Evolutionary conservation across 2,888 invertebrate species (phyloP).

Genomic region (Drosophila mercatorum): DNA sequence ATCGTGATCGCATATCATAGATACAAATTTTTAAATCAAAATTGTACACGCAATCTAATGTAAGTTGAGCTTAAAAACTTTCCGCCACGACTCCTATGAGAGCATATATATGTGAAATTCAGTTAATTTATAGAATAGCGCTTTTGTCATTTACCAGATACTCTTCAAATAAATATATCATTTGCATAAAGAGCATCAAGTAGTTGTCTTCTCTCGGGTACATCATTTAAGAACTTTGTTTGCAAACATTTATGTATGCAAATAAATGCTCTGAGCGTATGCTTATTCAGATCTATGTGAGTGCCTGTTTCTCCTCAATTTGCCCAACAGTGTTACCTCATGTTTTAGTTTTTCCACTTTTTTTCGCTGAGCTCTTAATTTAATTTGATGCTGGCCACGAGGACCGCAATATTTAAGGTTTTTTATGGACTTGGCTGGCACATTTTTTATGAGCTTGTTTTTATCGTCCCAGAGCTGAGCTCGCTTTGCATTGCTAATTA

Average conservation of each 20-base stretch:
- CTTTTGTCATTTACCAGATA: too few relatives aligned
- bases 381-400: slow-evolving; percentile 42
- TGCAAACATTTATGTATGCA: slow-evolving; percentile 28
- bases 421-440: slow-evolving; percentile 25
- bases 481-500: slow-evolving; percentile 76
- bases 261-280: slow-evolving; percentile 35
- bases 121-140: too few relatives aligned
- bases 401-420: slow-evolving; percentile 40
- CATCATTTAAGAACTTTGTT: slow-evolving; percentile 3
- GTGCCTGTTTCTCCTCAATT: slow-evolving; percentile 36
- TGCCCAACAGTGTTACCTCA: slow-evolving; percentile 31
- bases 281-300: slow-evolving; percentile 6
- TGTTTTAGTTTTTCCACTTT: slow-evolving; percentile 19
- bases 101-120: too few relatives aligned
- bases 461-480: slow-evolving; percentile 53
- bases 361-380: slow-evolving; percentile 41
- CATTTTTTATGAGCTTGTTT: slow-evolving; percentile 47
- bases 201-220: not conserved
- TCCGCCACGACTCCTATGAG: too few relatives aligned
- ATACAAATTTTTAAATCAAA: too few relatives aligned
- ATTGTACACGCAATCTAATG: too few relatives aligned
- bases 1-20: not conserved
- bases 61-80: too few relatives aligned
- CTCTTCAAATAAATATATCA: too few relatives aligned
- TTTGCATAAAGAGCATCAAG: not conserved